Evolutionary conservation across 2,113 vertebrate species (phyloP).

Genomic region (Edolisoma coerulescens): DNA sequence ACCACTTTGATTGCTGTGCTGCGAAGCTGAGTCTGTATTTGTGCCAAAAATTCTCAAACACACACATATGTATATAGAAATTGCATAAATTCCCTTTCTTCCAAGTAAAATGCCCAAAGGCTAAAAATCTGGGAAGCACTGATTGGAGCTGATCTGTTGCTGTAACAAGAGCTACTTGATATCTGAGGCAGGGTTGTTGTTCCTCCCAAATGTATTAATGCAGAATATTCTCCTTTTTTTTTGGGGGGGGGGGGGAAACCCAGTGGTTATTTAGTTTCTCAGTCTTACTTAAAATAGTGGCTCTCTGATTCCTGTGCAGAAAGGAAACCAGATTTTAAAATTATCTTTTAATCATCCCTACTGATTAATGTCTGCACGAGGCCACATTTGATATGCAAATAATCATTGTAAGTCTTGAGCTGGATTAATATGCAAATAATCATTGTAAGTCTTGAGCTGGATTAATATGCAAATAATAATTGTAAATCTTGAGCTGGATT

Average conservation of each 20-base stretch:
- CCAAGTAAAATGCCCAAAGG: not conserved
- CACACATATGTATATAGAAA: not conserved
- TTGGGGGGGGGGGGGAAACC: no score
- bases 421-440: not conserved
- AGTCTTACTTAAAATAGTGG: not conserved
- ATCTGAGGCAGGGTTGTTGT: not conserved
- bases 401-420: not conserved
- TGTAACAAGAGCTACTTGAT: not conserved
- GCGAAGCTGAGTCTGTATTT: not conserved
- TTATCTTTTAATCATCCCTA: not conserved
- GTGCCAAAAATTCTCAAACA: not conserved
- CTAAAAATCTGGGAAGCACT: not conserved
- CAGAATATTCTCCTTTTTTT: not conserved
- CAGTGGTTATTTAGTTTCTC: not conserved
- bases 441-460: not conserved
- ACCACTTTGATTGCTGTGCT: not conserved
- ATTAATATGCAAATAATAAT: not conserved
- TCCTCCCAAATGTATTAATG: not conserved
- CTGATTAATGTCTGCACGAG: not conserved
- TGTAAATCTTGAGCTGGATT: not conserved
- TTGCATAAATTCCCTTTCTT: not conserved
- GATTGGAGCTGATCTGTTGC: not conserved
- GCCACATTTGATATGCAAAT: not conserved
- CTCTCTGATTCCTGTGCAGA: not conserved
- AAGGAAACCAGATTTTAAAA: not conserved